Evolutionary conservation across 1,140 invertebrate species (phyloP).

Genomic region (Physella acuta): DNA sequence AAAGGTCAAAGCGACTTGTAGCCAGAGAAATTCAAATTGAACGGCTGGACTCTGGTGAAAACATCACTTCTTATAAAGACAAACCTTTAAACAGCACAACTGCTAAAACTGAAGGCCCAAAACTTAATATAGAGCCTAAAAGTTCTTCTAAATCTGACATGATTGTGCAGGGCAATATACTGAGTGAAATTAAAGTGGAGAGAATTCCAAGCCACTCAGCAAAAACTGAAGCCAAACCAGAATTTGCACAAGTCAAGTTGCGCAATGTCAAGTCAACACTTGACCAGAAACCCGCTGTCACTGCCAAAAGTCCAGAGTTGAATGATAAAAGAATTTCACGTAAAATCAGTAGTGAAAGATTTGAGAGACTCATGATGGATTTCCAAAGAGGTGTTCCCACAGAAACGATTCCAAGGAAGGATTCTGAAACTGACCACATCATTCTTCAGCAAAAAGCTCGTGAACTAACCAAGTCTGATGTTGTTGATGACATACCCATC

Average conservation of each 20-base stretch:
- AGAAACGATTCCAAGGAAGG: constrained; percentile 19
- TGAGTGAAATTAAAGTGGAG: constrained; percentile 18
- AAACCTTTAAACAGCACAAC: background rate
- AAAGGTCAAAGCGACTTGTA: constrained; percentile 12
- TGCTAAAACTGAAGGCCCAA: background rate
- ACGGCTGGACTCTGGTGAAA: constrained; percentile 12
- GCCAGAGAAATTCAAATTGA: constrained; percentile 26
- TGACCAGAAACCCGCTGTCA: background rate
- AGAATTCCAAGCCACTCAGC: background rate
- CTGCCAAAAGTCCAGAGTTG: background rate
- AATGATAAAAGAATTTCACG: constrained; percentile 22
- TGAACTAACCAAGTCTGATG: constrained; percentile 17
- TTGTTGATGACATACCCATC: constrained; percentile 19
- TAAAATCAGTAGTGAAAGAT: constrained; percentile 33
- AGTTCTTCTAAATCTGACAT: background rate
- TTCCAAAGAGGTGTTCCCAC: constrained; percentile 35
- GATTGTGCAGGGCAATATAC: constrained; percentile 19
- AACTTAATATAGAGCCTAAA: background rate
- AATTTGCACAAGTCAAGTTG: constrained; percentile 11
- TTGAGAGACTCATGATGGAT: constrained; percentile 35
- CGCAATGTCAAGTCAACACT: background rate
- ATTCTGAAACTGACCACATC: constrained; percentile 30
- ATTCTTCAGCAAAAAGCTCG: constrained; percentile 28
- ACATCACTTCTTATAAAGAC: constrained; percentile 25
- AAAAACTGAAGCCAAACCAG: background rate